Evolutionary conservation across 2,113 vertebrate species (phyloP).

Genomic region (Limanda limanda): DNA sequence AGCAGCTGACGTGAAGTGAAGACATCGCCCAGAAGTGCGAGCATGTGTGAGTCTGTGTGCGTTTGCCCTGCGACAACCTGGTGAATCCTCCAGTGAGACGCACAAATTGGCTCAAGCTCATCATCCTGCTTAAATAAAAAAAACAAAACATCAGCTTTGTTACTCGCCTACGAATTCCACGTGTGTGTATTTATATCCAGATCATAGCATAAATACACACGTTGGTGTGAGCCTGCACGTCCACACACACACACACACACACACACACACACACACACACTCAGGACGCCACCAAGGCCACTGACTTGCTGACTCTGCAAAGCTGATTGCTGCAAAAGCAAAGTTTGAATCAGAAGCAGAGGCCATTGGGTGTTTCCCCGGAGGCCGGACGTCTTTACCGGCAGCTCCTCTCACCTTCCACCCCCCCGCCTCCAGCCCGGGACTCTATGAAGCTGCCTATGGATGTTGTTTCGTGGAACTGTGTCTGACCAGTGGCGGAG

Average conservation of each 20-base stretch:
- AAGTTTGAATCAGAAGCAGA: conserved; percentile 59
- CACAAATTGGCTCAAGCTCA: neutral
- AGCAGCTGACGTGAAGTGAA: no score
- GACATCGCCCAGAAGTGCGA: no score
- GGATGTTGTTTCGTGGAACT: neutral
- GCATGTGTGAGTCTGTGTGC: no score
- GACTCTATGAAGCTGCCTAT: neutral
- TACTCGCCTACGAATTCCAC: no score
- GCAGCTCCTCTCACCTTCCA: conserved; percentile 41
- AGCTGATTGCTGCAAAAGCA: conserved; percentile 64
- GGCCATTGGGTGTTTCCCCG: conserved; percentile 52
- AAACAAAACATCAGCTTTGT: no score
- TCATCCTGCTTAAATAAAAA: no score
- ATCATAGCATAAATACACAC: neutral
- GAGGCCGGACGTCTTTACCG: conserved; percentile 20
- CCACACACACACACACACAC: neutral
- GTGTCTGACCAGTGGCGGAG: conserved; percentile 13
- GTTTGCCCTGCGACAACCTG: neutral
- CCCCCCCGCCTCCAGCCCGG: no score
- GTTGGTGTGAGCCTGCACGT: neutral
- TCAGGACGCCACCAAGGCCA: conserved; percentile 62
- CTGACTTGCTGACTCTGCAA: conserved; percentile 62
- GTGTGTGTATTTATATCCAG: no score
- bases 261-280: conserved; percentile 11
- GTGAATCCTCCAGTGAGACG: neutral